These are phyloP conservation scores for Pristionchus exspectatus DNA, from an alignment of 2,888 invertebrate species.

Conservation along the genomic window DNA sequence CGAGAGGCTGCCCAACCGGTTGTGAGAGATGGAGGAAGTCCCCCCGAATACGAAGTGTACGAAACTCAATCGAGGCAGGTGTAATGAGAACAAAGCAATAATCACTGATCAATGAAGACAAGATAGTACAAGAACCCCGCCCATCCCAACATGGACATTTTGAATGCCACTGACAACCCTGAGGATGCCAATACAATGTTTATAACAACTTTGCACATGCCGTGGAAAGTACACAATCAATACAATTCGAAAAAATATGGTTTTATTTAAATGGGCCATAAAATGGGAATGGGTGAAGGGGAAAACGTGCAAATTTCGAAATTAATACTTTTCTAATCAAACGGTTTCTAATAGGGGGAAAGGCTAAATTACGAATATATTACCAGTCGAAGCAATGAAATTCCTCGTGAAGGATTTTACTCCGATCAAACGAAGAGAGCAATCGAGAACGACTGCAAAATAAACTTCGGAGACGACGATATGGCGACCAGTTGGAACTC, in stretches of 20 bases:
- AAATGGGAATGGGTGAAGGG: not conserved
- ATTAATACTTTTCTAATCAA: not conserved
- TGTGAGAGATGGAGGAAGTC: slow-evolving; percentile 43
- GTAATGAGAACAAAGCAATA: slow-evolving; percentile 13
- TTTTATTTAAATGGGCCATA: slow-evolving; percentile 31
- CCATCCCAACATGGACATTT: not conserved
- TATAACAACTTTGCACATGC: not conserved
- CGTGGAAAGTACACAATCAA: not conserved
- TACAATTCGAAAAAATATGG: not conserved
- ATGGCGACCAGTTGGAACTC: slow-evolving; percentile 7
- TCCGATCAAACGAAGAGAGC: not conserved
- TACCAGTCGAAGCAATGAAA: slow-evolving; percentile 36
- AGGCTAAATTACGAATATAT: not conserved
- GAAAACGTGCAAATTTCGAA: not conserved
- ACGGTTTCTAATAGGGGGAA: not conserved
- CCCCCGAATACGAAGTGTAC: slow-evolving; percentile 15
- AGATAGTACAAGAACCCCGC: slow-evolving; percentile 18
- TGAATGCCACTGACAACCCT: not conserved
- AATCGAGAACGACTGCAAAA: not conserved
- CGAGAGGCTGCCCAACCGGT: slow-evolving; percentile 19
- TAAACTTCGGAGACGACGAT: not conserved
- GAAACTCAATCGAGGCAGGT: not conserved
- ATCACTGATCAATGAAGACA: not conserved
- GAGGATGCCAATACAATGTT: not conserved
- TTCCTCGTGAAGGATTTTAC: slow-evolving; percentile 17